Conservation (phyloP, 2,888 invertebrate genomes). For the Troides oblongomaculatus region DNA sequence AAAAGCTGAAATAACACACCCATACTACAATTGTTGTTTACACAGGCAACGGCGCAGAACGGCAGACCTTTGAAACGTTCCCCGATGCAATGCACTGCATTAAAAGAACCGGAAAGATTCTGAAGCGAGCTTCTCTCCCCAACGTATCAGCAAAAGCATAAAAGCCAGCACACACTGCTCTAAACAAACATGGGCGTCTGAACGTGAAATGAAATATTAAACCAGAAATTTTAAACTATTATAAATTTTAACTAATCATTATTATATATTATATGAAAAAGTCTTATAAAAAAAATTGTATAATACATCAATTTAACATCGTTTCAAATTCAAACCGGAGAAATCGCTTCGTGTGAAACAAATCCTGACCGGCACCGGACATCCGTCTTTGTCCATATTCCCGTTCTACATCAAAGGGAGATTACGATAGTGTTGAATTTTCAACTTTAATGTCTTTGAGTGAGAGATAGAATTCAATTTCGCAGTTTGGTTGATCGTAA, state of each 20-base stretch:
- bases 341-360: conserved; percentile 73
- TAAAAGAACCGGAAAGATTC: conserved; percentile 73
- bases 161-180: not conserved
- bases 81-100: conserved; percentile 48
- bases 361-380: conserved; percentile 80
- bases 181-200: conserved; percentile 20
- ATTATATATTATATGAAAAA: not conserved
- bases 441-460: conserved; percentile 54
- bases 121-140: conserved; percentile 45
- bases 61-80: conserved; percentile 60
- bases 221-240: not conserved
- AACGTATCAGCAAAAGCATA: conserved; percentile 36
- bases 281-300: not conserved
- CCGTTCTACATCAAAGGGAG: conserved; percentile 77
- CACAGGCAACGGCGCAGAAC: conserved; percentile 56
- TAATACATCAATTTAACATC: conserved; percentile 14
- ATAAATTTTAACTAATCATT: not conserved
- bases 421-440: conserved; percentile 57
- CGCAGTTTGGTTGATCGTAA: conserved; percentile 43
- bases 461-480: conserved; percentile 41
- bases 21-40: conserved; percentile 65
- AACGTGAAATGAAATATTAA: conserved; percentile 1
- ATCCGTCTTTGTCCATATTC: conserved; percentile 79
- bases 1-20: conserved; percentile 60
- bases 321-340: conserved; percentile 44